Conservation (phyloP, 1,140 invertebrate genomes). For the Stegodyphus dumicola region DNA sequence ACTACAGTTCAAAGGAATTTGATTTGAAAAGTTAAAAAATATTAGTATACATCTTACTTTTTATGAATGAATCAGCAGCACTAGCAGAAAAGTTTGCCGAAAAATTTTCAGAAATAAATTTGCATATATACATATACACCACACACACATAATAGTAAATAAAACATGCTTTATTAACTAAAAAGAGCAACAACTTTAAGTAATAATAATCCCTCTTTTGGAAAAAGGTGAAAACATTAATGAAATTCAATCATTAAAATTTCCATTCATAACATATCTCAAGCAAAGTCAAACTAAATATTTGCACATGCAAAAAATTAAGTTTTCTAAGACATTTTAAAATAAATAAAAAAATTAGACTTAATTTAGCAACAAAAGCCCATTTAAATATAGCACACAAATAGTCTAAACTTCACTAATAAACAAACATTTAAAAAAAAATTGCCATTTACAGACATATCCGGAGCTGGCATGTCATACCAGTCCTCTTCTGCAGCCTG, state of each 20-base stretch:
- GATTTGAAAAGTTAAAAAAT: conserved; percentile 1
- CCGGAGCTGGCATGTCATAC: not conserved
- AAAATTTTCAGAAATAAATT: conserved; percentile 4
- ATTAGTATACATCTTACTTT: not conserved
- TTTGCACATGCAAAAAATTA: no score
- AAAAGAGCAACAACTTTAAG: no score
- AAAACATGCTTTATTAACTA: no score
- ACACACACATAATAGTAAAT: no score
- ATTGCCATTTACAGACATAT: conserved; percentile 17
- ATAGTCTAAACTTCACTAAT: not conserved
- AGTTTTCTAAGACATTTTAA: no score
- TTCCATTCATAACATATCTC: no score
- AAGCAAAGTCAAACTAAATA: no score
- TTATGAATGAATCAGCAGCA: not conserved
- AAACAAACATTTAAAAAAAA: conserved; percentile 24
- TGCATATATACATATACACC: not conserved
- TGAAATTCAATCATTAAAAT: no score
- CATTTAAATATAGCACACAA: not conserved
- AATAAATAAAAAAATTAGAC: not conserved
- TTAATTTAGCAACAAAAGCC: not conserved
- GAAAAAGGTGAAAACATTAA: no score
- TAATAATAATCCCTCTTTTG: no score
- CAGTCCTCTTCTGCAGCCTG: not conserved
- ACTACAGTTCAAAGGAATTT: no score
- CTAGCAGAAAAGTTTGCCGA: not conserved